Percentiles rank a stretch among this genome's conserved stretches.
These are phyloP conservation scores for Listrodromus nycthemerus DNA, from an alignment of 2,888 invertebrate genomes.

Conservation along the genomic window DNA sequence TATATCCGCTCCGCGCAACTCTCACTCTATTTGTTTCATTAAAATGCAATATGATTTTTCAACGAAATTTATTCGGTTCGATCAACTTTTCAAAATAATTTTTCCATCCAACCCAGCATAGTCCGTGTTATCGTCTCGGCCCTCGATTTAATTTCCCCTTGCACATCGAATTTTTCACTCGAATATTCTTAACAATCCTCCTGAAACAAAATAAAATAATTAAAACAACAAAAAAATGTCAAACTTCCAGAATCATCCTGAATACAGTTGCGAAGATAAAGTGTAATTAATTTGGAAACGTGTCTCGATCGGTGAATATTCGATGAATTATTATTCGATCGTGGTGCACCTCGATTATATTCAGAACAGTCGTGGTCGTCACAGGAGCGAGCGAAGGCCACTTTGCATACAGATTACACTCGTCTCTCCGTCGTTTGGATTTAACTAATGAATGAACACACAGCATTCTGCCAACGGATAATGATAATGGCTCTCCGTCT, in stretches of 20 bases:
- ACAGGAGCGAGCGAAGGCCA: conserved; percentile 35
- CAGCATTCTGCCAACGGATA: conserved; percentile 46
- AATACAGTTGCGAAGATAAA: neutral
- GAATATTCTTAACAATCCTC: too few species aligned
- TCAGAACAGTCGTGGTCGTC: conserved; percentile 33
- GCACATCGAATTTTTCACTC: too few species aligned
- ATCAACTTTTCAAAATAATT: too few species aligned
- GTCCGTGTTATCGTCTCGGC: too few species aligned
- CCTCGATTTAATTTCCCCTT: too few species aligned
- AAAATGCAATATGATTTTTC: too few species aligned
- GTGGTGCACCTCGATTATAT: conserved; percentile 17
- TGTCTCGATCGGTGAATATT: neutral
- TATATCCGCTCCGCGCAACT: too few species aligned
- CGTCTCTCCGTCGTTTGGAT: conserved; percentile 24
- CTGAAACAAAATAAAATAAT: too few species aligned
- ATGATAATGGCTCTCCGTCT: conserved; percentile 43
- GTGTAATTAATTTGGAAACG: neutral
- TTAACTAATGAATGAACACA: conserved; percentile 62
- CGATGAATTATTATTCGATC: conserved; percentile 33
- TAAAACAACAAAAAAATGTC: too few species aligned
- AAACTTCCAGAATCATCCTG: neutral
- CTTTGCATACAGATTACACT: conserved; percentile 31
- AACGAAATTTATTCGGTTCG: too few species aligned
- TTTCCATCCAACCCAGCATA: too few species aligned
- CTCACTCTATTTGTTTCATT: too few species aligned